These are phyloP conservation scores for Iselma pallidipennis DNA, from an alignment of 2,888 invertebrate species.

Conservation along the genomic window DNA sequence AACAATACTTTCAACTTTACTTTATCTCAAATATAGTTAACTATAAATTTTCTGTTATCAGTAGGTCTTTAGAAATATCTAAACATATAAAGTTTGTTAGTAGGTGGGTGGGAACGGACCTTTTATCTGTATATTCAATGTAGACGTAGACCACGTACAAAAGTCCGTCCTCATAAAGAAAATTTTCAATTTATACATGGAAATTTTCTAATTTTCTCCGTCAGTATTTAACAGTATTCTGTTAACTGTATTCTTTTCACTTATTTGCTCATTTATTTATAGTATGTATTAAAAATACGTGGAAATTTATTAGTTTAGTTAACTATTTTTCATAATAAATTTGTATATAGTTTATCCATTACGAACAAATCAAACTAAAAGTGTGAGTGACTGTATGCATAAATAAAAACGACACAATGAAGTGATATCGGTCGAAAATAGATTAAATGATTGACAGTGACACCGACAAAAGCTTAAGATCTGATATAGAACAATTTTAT, in stretches of 20 bases:
- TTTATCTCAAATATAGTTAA: constrained; percentile 23
- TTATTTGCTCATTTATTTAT: constrained; percentile 30
- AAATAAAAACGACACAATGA: not conserved
- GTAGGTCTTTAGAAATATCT: constrained; percentile 19
- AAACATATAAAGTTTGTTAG: constrained; percentile 21
- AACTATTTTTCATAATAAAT: too few relatives aligned
- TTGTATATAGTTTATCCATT: too few relatives aligned
- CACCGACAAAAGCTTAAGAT: constrained; percentile 27
- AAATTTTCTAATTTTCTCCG: constrained; percentile 21
- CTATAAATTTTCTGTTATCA: constrained; percentile 22
- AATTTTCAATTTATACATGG: not conserved
- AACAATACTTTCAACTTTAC: constrained; percentile 21
- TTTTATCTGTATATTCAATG: constrained; percentile 15
- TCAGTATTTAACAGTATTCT: constrained; percentile 26
- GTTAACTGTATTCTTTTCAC: constrained; percentile 24
- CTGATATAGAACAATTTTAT: constrained; percentile 32
- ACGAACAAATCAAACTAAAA: not conserved
- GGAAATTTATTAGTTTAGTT: constrained; percentile 29
- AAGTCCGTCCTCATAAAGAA: not conserved
- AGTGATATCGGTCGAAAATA: constrained; percentile 22
- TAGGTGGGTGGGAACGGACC: not conserved
- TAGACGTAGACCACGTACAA: not conserved
- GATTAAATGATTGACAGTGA: constrained; percentile 33
- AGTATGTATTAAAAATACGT: constrained; percentile 23
- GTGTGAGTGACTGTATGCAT: not conserved